These are phyloP conservation scores for Aptenodytes patagonicus DNA, from an alignment of 2,113 vertebrate genomes.

Conservation along the genomic window DNA sequence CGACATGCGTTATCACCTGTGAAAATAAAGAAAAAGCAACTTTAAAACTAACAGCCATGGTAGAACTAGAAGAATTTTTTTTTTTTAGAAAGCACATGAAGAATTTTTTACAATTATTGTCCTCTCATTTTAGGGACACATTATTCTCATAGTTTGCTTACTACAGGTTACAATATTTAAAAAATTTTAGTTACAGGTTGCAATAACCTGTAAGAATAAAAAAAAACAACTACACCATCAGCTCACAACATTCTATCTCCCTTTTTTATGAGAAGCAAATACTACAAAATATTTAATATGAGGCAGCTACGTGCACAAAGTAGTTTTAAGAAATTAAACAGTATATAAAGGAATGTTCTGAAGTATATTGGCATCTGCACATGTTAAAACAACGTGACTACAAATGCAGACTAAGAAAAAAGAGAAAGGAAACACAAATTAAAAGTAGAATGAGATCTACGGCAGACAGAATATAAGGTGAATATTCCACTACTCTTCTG, in stretches of 20 bases:
- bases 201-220: neutral
- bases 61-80: neutral
- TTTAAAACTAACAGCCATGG: neutral
- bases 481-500: neutral
- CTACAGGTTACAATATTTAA: neutral
- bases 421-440: neutral
- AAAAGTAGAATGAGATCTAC: neutral
- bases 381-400: neutral
- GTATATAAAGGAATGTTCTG: neutral
- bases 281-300: neutral
- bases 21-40: neutral
- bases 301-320: neutral
- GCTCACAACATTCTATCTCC: neutral
- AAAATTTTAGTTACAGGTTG: neutral
- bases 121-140: neutral
- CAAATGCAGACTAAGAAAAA: neutral
- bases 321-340: neutral
- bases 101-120: neutral
- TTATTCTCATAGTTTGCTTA: neutral
- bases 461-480: neutral
- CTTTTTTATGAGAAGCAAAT: neutral
- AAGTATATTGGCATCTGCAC: neutral
- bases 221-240: neutral
- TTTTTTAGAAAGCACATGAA: neutral
- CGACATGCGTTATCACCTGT: conserved; percentile 94